Base-by-base conservation (phyloP, 2,113 vertebrate species). In the Thamnophis sirtalis region DNA sequence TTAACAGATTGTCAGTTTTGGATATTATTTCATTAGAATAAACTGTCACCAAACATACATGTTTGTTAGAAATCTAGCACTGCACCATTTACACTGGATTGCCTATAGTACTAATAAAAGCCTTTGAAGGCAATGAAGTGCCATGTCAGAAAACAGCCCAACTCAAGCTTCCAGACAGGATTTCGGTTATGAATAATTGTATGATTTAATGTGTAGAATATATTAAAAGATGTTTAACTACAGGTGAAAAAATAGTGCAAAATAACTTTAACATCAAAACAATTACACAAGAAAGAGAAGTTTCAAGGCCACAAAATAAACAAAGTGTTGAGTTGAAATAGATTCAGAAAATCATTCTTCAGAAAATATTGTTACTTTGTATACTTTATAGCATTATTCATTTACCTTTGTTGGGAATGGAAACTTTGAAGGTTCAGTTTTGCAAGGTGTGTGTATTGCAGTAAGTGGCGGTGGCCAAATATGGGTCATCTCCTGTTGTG, bases 361-460 rank as follows among this genome's bases (percentile, higher is more conserved):
- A 91, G 86, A 89, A 88, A 1, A 92, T 43, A 15, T 88, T 21
- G 51, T 86, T 87, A n/a, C n/a, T n/a, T n/a, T n/a, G n/a, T n/a
- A n/a, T n/a, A 51, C n/a, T 26, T 49, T 88, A 89, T 85, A 89
- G 38, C n/a, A 43, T 48, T 63, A 91, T 93, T 92, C 54, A 97
- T 98, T 98, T 97, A 99, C 99, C 99, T 99, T 99, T 22, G 98
- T 98, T 91, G 99, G 99, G 95, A 99, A 99, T 96, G 99, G 99
- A 97, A 99, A 99, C 96, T 99, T 99, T 93, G 99, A 99, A 86
- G 98, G 99, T 97, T 99, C 99, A 3, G 99, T 99, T 98, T 99
- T 99, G 98, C 99, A 99, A 90, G 99, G 99, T 55, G 99, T 99
- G 93, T 99, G 99, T 96, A 99, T 99, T 96, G 99, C 99, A 95